Evolutionary conservation across 2,113 vertebrate species (phyloP), one percentile per base, ranked within the genome.

Genomic region (Ginglymostoma cirratum): DNA sequence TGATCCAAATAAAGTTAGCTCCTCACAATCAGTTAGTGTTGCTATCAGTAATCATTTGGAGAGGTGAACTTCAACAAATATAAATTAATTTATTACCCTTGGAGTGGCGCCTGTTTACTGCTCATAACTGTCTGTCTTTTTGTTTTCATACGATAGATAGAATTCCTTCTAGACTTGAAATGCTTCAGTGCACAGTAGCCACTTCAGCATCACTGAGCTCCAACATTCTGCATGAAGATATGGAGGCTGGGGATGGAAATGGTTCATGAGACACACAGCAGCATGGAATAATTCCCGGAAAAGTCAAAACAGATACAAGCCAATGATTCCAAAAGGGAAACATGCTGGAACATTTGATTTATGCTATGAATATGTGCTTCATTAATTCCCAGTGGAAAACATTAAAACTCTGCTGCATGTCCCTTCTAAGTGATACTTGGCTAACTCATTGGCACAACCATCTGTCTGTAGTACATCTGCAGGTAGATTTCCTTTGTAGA

Each of bases 371-470:
- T 95, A 76, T 95, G 67, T 76, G 94, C 94, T 95, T 72, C 69
- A 72, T 95, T 95, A 95, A 95, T 95, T 95, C 94, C 94, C 94
- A 95, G 94, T 34, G 94, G 45, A 76, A 42, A 94, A 69, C 92
- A 21, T 94, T 94, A 94, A 94, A 70, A 95, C 45, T 95, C 94
- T 52, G 94, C 69, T 95, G 94, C 69, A 95, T 52, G 94, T 95
- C 70, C 7, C 94, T 95, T 76, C 94, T 72, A 70, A 95, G 94
- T 76, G 94, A 95, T 95, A 95, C 94, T 95, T 95, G 94, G 94
- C 94, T 72, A 95, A 76, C 69, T 95, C 94, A 95, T 95, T 67
- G 48, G 94, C 67, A 72, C 24, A 45, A 48, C 94, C 94, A 95
- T 95, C 94, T 95, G 94, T 95, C 67, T 76, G 45, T 34, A 27